phyloP scores from a whole-genome alignment of 2,797 vertebrate species.

The Sebastiscus albofasciatus region DNA sequence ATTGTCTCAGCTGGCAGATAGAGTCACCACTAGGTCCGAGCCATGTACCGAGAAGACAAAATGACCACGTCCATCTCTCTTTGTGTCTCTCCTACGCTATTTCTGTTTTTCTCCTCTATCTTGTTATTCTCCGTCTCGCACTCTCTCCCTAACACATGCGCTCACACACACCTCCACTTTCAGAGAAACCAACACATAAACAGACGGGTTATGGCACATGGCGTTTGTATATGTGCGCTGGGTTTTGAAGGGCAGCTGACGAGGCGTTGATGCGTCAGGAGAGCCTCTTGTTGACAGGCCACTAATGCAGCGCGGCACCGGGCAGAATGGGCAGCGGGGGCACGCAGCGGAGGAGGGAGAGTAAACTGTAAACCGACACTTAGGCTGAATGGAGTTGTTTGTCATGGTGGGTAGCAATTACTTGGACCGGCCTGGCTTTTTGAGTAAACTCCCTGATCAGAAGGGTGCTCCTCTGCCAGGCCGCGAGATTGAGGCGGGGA shows the following conservation, averaged over 20 bases:
- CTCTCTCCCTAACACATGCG: constrained; percentile 8
- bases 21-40: constrained; percentile 3
- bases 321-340: constrained; percentile 57
- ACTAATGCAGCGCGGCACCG: constrained; percentile 56
- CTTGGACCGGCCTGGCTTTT: constrained; percentile 49
- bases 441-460: constrained; percentile 73
- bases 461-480: constrained; percentile 57
- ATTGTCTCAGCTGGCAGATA: constrained; percentile 42
- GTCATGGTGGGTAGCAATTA: constrained; percentile 71
- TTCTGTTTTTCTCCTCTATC: constrained; percentile 20
- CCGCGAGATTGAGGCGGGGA: not conserved
- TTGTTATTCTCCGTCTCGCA: constrained; percentile 42
- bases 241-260: constrained; percentile 47
- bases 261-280: constrained; percentile 48
- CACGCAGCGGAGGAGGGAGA: constrained; percentile 46
- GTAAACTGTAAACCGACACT: constrained; percentile 62
- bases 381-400: constrained; percentile 78
- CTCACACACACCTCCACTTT: constrained; percentile 29
- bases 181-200: constrained; percentile 38
- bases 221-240: constrained; percentile 29
- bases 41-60: constrained; percentile 15
- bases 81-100: constrained; percentile 23
- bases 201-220: constrained; percentile 26
- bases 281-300: constrained; percentile 57
- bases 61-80: constrained; percentile 32